Evolutionary conservation across 2,888 invertebrate genomes (phyloP).

Genomic region (Pristionchus fissidentatus): DNA sequence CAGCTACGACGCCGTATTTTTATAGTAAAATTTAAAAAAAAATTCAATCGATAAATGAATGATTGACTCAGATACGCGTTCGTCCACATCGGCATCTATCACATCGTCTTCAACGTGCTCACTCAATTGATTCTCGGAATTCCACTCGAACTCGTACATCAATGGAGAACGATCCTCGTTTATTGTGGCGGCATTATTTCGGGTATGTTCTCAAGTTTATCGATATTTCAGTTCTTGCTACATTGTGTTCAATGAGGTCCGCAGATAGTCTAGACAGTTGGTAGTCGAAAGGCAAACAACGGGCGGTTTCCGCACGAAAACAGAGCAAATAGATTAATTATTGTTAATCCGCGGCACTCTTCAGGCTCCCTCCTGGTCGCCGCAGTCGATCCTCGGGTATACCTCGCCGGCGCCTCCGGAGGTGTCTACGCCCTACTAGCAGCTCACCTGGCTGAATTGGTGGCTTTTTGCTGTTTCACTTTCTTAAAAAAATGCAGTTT

Average conservation of each 20-base stretch:
- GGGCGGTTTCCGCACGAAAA: no score
- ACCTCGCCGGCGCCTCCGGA: slow-evolving; percentile 89
- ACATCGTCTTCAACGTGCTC: slow-evolving; percentile 89
- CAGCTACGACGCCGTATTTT: no score
- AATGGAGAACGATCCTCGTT: slow-evolving; percentile 86
- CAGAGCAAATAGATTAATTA: background rate
- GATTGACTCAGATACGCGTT: background rate
- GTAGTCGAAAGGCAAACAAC: no score
- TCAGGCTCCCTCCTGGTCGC: slow-evolving; percentile 78
- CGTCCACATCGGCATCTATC: slow-evolving; percentile 82
- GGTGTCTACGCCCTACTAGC: slow-evolving; percentile 91
- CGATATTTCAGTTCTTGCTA: no score
- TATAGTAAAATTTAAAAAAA: no score
- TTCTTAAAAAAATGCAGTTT: background rate
- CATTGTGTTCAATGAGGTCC: background rate
- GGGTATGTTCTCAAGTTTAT: slow-evolving; percentile 65
- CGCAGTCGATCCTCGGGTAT: slow-evolving; percentile 79
- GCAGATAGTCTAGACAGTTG: background rate
- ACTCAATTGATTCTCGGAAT: slow-evolving; percentile 93
- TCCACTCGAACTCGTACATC: slow-evolving; percentile 95
- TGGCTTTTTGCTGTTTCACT: background rate
- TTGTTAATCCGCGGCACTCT: background rate
- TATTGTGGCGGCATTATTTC: slow-evolving; percentile 77
- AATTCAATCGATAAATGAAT: no score
- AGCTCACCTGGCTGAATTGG: slow-evolving; percentile 88